Conservation (phyloP, 2,797 vertebrate species). For the Chaenodraco wilsoni region DNA sequence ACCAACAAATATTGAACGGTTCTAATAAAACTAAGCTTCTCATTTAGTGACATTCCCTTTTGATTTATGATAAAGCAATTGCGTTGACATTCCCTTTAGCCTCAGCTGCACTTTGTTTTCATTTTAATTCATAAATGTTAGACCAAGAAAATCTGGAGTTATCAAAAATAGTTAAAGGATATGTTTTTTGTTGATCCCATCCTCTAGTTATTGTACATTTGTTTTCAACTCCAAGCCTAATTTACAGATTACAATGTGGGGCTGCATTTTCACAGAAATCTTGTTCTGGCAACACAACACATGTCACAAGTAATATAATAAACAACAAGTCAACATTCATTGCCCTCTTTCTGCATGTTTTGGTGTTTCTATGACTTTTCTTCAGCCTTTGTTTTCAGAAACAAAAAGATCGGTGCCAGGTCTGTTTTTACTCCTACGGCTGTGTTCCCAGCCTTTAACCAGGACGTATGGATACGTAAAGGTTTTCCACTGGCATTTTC, state of each 20-base stretch:
- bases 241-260: background rate
- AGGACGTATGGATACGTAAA: slow-evolving; percentile 27
- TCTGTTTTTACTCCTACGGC: slow-evolving; percentile 27
- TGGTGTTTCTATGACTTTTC: background rate
- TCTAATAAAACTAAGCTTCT: background rate
- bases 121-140: too few relatives aligned
- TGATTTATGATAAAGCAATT: too few relatives aligned
- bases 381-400: slow-evolving; percentile 33
- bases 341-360: background rate
- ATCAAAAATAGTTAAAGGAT: background rate
- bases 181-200: background rate
- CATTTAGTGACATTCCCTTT: too few relatives aligned
- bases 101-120: background rate
- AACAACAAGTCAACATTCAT: slow-evolving; percentile 8
- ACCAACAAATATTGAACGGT: too few relatives aligned
- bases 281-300: background rate
- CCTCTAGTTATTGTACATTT: background rate
- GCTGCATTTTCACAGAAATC: background rate
- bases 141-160: background rate
- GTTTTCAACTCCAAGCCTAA: background rate
- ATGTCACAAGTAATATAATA: background rate
- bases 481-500: slow-evolving; percentile 24
- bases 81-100: background rate
- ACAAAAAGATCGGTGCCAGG: slow-evolving; percentile 26
- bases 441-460: slow-evolving; percentile 19